These are phyloP conservation scores for Euura saliciscinereae DNA, from an alignment of 1,140 invertebrate species.

Conservation along the genomic window DNA sequence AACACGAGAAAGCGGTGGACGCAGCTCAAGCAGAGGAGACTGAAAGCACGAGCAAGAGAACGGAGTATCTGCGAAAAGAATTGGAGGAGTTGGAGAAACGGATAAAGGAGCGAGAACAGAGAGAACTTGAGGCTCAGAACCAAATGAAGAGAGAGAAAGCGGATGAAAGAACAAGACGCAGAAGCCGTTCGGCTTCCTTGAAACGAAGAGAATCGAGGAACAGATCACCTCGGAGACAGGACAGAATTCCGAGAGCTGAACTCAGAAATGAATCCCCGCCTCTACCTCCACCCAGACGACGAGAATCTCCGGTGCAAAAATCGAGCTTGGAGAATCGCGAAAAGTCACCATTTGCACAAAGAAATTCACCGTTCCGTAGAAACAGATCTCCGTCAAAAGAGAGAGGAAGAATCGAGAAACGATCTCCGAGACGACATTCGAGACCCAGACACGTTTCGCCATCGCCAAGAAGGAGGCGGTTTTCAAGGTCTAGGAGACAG, in stretches of 20 bases:
- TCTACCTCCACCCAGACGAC: conserved; percentile 32
- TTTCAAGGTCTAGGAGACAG: conserved; percentile 43
- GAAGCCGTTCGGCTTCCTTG: conserved; percentile 16
- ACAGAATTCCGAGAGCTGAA: conserved; percentile 19
- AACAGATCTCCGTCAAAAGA: conserved; percentile 31
- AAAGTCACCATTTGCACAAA: conserved; percentile 18
- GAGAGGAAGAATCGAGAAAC: conserved; percentile 32
- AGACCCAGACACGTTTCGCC: conserved; percentile 39
- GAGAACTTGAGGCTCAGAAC: conserved; percentile 5
- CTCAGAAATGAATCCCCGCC: conserved; percentile 33
- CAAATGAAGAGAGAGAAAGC: conserved; percentile 11
- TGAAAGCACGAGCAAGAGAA: conserved; percentile 26
- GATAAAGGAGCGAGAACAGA: conserved; percentile 16
- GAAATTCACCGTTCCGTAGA: conserved; percentile 25
- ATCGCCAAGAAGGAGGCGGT: conserved; percentile 40
- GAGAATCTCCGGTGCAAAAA: conserved; percentile 31
- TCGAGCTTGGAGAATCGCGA: not conserved
- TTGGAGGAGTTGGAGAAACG: conserved; percentile 14
- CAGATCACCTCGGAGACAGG: conserved; percentile 38
- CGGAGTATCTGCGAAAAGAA: conserved; percentile 13
- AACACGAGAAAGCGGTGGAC: conserved; percentile 38
- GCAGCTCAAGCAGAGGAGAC: conserved; percentile 31
- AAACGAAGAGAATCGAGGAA: conserved; percentile 23
- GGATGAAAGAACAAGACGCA: conserved; percentile 8
- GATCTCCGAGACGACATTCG: conserved; percentile 45